Conservation (phyloP, 2,113 vertebrate genomes). For the Herpetotheres cachinnans region DNA sequence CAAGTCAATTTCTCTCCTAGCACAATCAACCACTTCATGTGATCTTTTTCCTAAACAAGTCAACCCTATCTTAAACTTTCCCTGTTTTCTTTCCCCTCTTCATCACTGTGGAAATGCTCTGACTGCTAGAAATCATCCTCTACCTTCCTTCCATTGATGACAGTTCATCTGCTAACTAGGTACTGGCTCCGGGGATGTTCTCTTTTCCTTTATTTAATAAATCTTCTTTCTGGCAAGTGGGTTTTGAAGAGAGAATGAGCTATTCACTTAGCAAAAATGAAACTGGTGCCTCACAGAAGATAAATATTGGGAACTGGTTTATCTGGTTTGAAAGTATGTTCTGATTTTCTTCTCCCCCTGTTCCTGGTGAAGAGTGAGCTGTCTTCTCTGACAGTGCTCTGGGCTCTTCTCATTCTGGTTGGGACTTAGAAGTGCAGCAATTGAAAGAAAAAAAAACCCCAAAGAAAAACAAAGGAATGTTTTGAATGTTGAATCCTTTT, state of each 20-base stretch:
- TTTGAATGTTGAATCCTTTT: neutral
- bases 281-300: neutral
- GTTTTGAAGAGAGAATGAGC: neutral
- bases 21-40: neutral
- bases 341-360: neutral
- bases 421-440: neutral
- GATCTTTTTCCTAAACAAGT: neutral
- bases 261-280: neutral
- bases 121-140: neutral
- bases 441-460: neutral
- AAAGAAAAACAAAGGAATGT: neutral
- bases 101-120: neutral
- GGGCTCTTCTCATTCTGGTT: neutral
- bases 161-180: neutral
- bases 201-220: neutral
- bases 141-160: neutral
- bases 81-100: accelerated
- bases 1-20: neutral
- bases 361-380: neutral
- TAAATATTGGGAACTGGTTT: conserved; percentile 48
- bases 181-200: neutral
- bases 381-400: neutral
- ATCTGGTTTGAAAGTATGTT: conserved; percentile 19
- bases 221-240: neutral
- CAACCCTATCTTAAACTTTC: neutral